Conservation (phyloP, 2,888 invertebrate genomes). For the Macroteleia sp. region DNA sequence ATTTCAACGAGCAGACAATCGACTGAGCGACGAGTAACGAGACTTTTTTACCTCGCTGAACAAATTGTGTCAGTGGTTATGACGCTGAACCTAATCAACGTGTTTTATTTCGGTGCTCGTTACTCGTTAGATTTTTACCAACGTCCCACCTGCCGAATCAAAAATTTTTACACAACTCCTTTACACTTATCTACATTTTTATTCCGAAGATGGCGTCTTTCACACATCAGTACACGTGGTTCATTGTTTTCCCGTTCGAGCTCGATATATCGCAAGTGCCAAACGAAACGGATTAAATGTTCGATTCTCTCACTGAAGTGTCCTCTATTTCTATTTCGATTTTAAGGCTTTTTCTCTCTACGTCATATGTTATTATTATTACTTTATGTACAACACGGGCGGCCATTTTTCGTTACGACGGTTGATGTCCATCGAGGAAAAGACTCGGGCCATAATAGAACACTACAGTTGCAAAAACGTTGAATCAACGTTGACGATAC, state of each 20-base stretch:
- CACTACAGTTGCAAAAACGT: too few species aligned
- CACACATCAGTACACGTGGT: constrained; percentile 27
- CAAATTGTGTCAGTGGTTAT: too few species aligned
- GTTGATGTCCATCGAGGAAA: too few species aligned
- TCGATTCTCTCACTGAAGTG: constrained; percentile 66
- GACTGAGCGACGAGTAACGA: constrained; percentile 69
- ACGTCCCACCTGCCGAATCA: constrained; percentile 30
- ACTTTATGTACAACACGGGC: too few species aligned
- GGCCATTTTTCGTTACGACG: too few species aligned
- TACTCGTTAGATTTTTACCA: constrained; percentile 14
- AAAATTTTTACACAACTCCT: constrained; percentile 27
- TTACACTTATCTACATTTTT: constrained; percentile 34
- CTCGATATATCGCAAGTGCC: constrained; percentile 61
- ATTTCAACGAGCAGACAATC: constrained; percentile 68
- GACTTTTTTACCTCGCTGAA: constrained; percentile 62
- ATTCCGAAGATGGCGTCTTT: constrained; percentile 30
- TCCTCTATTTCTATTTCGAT: constrained; percentile 54
- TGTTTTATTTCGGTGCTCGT: constrained; percentile 12
- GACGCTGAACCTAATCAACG: too few species aligned
- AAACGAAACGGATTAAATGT: constrained; percentile 62
- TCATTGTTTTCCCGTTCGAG: constrained; percentile 47
- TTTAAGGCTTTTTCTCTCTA: constrained; percentile 19
- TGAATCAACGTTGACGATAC: too few species aligned
- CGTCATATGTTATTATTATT: too few species aligned
- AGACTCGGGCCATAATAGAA: too few species aligned